A percentile compares a stretch with the other conserved stretches of the same genome.
These are phyloP conservation scores for Glandiceps talaboti DNA, from an alignment of 53 echinoderm and acorn worm genomes.

Conservation along the genomic window DNA sequence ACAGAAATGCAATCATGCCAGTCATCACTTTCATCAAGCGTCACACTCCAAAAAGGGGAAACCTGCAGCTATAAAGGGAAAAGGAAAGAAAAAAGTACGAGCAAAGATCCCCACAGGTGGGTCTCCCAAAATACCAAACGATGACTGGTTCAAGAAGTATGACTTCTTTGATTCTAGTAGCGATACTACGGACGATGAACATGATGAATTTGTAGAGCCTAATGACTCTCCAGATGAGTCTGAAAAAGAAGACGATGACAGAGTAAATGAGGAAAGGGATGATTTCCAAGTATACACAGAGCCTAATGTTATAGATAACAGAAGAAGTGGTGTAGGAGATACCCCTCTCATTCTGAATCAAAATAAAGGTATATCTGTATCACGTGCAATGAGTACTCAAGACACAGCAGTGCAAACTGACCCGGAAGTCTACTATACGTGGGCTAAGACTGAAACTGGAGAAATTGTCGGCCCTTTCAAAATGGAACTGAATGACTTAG, in stretches of 20 bases:
- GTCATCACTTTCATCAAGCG: not conserved
- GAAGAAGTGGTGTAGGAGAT: not conserved
- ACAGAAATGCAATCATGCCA: not conserved
- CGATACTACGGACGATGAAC: not conserved
- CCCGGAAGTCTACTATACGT: not conserved
- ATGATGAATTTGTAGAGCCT: not conserved
- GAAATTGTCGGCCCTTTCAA: not conserved
- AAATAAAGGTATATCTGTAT: not conserved
- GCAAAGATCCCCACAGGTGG: not conserved
- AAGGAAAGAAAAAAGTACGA: too few relatives aligned
- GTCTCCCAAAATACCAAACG: not conserved
- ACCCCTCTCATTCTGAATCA: not conserved
- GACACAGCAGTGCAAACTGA: not conserved
- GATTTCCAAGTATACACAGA: not conserved
- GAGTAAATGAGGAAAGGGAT: not conserved
- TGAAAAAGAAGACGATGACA: not conserved
- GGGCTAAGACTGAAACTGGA: not conserved
- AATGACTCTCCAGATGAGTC: not conserved
- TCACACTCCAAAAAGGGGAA: not conserved
- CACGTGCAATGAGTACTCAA: not conserved
- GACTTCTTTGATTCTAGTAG: not conserved
- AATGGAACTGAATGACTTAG: not conserved
- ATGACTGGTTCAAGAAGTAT: not conserved
- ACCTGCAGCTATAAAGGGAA: too few relatives aligned
- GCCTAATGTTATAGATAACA: too few relatives aligned